These are phyloP conservation scores for Piscicola geometra DNA, from an alignment of 2,888 invertebrate species.

Conservation along the genomic window DNA sequence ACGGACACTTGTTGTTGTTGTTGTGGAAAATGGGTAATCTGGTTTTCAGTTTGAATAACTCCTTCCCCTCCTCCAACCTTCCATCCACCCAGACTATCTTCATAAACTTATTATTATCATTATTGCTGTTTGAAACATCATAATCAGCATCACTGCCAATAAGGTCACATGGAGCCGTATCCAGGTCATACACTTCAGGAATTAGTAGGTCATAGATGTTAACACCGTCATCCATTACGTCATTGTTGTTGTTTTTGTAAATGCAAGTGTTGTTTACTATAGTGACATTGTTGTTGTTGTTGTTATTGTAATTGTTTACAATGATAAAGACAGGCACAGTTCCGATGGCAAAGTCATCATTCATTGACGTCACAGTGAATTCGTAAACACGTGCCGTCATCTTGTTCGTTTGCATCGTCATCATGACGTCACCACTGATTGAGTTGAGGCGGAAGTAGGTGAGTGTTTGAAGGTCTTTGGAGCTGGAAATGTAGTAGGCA, in stretches of 20 bases:
- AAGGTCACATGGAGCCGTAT: neutral
- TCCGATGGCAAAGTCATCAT: neutral
- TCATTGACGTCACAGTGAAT: neutral
- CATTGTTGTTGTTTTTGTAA: too few relatives aligned
- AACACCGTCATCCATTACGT: too few relatives aligned
- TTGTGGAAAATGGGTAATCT: neutral
- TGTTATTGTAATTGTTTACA: neutral
- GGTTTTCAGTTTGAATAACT: neutral
- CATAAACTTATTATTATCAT: neutral
- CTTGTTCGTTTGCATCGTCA: neutral
- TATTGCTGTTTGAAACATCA: too few relatives aligned
- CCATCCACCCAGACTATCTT: neutral
- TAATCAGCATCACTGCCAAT: neutral
- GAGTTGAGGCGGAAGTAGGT: neutral
- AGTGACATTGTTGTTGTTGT: too few relatives aligned
- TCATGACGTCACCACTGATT: neutral
- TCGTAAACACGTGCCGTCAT: neutral
- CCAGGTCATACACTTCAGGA: neutral
- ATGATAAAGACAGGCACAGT: neutral
- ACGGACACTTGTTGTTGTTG: neutral
- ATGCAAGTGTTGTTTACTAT: too few relatives aligned
- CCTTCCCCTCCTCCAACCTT: neutral
- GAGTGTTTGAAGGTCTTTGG: neutral
- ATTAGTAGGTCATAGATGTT: neutral
- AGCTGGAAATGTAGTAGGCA: neutral